Evolutionary conservation across 1,140 invertebrate species (phyloP), one percentile per base, ranked within the genome.

Genomic region (Maconellicoccus hirsutus): DNA sequence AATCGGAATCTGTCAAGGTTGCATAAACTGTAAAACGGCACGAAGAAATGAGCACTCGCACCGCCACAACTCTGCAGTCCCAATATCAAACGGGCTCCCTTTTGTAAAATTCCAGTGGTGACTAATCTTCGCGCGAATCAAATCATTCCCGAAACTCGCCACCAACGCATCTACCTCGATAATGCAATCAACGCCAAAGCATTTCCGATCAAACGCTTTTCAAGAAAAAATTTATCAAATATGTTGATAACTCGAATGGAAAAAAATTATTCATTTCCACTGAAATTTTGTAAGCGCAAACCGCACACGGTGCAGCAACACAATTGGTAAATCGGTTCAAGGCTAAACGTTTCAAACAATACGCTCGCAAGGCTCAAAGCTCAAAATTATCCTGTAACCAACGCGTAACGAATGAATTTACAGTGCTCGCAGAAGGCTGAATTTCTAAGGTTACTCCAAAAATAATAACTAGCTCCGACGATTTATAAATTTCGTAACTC

Each of bases 1-100:
- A 26, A 66, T 66, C 25, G 61, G 61, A 25, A 66, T 66, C 61
- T 66, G 61, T 66, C 61, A 66, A 66, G 61, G 61, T 66, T 66
- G 61, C 61, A 66, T 23, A 66, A 26, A 23, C 21, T 25, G 25
- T 26, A 66, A 23, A 23, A 66, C 21, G 25, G 61, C 61, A 66
- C 21, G 25, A 23, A 23, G 8, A 66, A 66, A 66, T 26, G 61
- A 66, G 22, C 21, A 66, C 16, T 25, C 61, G 3, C 52, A 23
- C 61, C 21, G 21, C 21, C 61, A 66, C 21, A 25, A 66, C 61
- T 66, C 61, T 10, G 22, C 61, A 25, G 25, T 26, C 61, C 25
- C 61, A 10, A 66, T 19, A 59, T 6, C 16, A 59, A 59, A 59
- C 10, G 22, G 21, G 25, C 61, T 66, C 61, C 61, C 61, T 66